Evolutionary conservation across 2,797 vertebrate species (phyloP).

Genomic region (Silurus lanzhouensis): DNA sequence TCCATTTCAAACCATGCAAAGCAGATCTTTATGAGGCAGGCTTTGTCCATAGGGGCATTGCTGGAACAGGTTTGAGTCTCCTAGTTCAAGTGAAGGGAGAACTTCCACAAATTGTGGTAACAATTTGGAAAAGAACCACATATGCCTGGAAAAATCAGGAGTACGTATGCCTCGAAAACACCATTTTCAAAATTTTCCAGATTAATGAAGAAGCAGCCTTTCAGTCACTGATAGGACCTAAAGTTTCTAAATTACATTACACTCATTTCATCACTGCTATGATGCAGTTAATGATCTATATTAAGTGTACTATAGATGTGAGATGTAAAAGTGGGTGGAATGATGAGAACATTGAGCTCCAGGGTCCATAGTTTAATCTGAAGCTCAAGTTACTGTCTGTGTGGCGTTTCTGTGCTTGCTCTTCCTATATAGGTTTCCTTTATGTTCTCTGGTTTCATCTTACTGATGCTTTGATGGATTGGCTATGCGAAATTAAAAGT

Average conservation of each 20-base stretch:
- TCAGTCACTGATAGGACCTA: no score
- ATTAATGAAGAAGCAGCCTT: no score
- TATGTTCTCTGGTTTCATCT: neutral
- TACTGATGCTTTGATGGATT: neutral
- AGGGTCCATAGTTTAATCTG: neutral
- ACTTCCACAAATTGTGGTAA: no score
- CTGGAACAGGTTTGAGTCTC: no score
- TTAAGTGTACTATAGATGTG: neutral
- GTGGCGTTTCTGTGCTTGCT: neutral
- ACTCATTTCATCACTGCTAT: neutral
- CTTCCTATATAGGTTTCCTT: neutral
- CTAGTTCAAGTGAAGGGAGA: no score
- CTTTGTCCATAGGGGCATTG: no score
- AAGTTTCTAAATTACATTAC: neutral
- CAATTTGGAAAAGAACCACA: no score
- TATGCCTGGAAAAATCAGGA: no score
- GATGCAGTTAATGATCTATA: neutral
- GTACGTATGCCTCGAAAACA: no score
- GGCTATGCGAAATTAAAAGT: neutral
- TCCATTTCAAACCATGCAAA: no score
- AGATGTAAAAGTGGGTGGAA: neutral
- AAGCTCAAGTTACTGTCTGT: neutral
- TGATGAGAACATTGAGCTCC: neutral
- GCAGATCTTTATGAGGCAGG: no score
- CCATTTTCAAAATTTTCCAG: no score